phyloP scores from a whole-genome alignment of 2,113 vertebrate species.

The Heterotilapia buettikoferi region DNA sequence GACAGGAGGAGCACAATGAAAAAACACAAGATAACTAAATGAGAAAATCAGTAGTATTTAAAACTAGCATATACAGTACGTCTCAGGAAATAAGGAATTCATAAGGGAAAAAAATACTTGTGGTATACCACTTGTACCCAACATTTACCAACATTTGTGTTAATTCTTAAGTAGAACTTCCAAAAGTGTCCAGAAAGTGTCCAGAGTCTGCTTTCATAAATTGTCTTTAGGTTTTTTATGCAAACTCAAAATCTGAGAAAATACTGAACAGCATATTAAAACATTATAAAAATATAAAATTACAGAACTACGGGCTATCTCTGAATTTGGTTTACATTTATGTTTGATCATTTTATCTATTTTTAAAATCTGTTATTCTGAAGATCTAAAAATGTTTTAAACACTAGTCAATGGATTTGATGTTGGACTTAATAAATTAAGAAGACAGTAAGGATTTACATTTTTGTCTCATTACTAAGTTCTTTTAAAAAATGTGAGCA shows the following conservation, averaged over 20 bases:
- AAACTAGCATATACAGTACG: neutral
- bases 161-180: neutral
- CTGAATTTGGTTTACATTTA: neutral
- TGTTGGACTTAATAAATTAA: neutral
- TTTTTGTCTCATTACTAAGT: neutral
- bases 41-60: neutral
- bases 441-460: neutral
- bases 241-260: neutral
- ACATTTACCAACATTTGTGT: neutral
- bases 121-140: neutral
- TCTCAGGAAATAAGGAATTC: neutral
- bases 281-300: neutral
- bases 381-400: fast-evolving
- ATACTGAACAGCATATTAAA: neutral
- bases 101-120: neutral
- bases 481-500: conserved; percentile 4
- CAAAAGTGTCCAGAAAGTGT: neutral
- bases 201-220: neutral
- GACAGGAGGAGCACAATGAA: neutral
- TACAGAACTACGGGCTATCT: neutral
- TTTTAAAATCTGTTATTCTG: neutral
- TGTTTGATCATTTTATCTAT: neutral
- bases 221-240: neutral
- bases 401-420: neutral
- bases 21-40: neutral